phyloP scores from a whole-genome alignment of 2,113 vertebrate genomes.

The Barnardius zonarius region DNA sequence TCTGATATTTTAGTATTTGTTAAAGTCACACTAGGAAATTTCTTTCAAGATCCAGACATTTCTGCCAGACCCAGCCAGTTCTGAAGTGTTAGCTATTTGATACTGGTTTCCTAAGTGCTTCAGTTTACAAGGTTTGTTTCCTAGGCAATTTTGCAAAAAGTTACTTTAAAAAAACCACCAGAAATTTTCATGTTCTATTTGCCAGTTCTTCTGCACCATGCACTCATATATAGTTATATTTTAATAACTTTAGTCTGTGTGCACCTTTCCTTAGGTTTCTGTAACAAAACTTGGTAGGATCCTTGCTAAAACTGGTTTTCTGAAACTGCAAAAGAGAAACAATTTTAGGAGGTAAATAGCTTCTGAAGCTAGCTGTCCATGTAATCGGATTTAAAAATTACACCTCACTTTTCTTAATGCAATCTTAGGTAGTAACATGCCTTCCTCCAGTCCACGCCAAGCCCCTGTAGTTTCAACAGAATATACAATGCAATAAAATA shows the following conservation, averaged over 20 bases:
- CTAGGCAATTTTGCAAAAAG: not conserved
- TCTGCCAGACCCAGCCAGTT: not conserved
- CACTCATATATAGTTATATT: not conserved
- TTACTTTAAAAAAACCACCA: not conserved
- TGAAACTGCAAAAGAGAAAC: not conserved
- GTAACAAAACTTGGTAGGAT: not conserved
- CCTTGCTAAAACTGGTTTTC: not conserved
- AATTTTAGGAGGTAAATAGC: not conserved
- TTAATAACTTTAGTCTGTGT: not conserved
- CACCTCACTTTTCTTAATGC: not conserved
- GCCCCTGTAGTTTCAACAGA: not conserved
- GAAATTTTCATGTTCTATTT: not conserved
- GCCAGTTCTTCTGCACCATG: not conserved
- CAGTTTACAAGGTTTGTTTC: not conserved
- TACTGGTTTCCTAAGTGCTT: not conserved
- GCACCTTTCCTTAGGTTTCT: not conserved
- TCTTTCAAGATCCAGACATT: slow-evolving; percentile 31
- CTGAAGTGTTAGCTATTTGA: not conserved
- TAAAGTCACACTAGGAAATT: not conserved
- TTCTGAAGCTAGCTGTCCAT: not conserved
- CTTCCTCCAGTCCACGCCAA: not conserved
- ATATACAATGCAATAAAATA: not conserved
- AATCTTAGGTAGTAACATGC: not conserved
- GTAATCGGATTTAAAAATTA: not conserved
- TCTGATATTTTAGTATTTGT: slow-evolving; percentile 1